Evolutionary conservation across 2,113 vertebrate genomes (phyloP).

Genomic region (Neodontobutis hainanensis): DNA sequence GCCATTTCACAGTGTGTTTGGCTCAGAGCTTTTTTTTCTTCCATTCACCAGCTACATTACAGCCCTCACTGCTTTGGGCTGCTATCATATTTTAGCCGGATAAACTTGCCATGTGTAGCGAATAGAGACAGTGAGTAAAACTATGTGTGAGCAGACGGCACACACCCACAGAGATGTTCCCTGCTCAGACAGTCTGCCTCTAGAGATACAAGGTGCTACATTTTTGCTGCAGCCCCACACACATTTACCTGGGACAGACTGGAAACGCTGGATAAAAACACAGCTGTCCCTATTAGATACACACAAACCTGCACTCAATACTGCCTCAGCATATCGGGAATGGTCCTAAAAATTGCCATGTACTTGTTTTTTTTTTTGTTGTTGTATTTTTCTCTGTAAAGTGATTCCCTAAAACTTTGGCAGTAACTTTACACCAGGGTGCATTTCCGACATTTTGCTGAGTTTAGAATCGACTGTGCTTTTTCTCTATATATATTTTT

Average conservation of each 20-base stretch:
- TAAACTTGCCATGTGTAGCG: neutral
- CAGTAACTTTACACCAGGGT: slow-evolving; percentile 3
- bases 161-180: slow-evolving; percentile 33
- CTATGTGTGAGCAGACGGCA: slow-evolving; percentile 20
- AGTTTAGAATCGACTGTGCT: slow-evolving; percentile 12
- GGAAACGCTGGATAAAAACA: slow-evolving; percentile 1
- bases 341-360: slow-evolving; percentile 28
- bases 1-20: slow-evolving; percentile 6
- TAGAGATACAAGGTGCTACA: slow-evolving; percentile 44
- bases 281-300: slow-evolving; percentile 1
- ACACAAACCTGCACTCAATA: neutral
- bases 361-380: slow-evolving; percentile 13
- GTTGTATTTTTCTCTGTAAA: neutral
- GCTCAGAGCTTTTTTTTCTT: slow-evolving; percentile 13
- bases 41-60: slow-evolving; percentile 20
- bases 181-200: slow-evolving; percentile 31
- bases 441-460: slow-evolving; percentile 10
- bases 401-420: slow-evolving; percentile 14
- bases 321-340: neutral
- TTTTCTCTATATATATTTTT: slow-evolving; percentile 7
- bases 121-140: slow-evolving; percentile 2
- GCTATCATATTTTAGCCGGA: slow-evolving; percentile 48
- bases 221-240: slow-evolving; percentile 19
- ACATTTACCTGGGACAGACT: slow-evolving; percentile 6
- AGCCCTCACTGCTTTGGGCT: slow-evolving; percentile 36